Conservation (phyloP, 2,113 vertebrate genomes). For the Suricata suricatta region DNA sequence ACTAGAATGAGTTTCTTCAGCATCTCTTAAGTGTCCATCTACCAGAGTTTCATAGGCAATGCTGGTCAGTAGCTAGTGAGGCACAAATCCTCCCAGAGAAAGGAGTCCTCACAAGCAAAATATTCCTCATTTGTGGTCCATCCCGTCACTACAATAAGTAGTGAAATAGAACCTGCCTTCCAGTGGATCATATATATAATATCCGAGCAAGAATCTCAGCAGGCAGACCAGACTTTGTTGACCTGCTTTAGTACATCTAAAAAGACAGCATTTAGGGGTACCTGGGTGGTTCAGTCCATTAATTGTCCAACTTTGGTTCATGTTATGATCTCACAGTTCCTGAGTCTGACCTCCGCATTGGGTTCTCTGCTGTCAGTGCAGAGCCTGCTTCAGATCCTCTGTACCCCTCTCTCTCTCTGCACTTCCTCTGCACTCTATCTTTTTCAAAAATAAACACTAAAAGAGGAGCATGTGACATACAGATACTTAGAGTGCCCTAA, state of each 20-base stretch:
- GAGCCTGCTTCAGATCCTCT: too few relatives aligned
- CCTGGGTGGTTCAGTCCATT: too few relatives aligned
- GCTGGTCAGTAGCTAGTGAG: not conserved
- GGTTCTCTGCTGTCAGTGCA: too few relatives aligned
- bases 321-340: too few relatives aligned
- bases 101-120: not conserved
- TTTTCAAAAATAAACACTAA: too few relatives aligned
- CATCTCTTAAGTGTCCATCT: not conserved
- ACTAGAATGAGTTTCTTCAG: not conserved
- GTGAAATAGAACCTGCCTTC: not conserved
- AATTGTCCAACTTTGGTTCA: too few relatives aligned
- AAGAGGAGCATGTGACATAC: not conserved
- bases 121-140: not conserved
- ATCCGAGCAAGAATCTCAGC: not conserved
- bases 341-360: too few relatives aligned
- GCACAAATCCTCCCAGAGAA: not conserved
- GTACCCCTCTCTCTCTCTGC: too few relatives aligned
- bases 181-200: not conserved
- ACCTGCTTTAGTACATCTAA: not conserved
- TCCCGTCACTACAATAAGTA: not conserved
- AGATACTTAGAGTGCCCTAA: not conserved
- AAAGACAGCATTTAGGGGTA: not conserved
- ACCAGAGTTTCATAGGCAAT: not conserved
- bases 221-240: not conserved
- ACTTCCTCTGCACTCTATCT: too few relatives aligned